Base-by-base conservation (phyloP, 2,888 invertebrate genomes). In the Stenichneumon culpator region DNA sequence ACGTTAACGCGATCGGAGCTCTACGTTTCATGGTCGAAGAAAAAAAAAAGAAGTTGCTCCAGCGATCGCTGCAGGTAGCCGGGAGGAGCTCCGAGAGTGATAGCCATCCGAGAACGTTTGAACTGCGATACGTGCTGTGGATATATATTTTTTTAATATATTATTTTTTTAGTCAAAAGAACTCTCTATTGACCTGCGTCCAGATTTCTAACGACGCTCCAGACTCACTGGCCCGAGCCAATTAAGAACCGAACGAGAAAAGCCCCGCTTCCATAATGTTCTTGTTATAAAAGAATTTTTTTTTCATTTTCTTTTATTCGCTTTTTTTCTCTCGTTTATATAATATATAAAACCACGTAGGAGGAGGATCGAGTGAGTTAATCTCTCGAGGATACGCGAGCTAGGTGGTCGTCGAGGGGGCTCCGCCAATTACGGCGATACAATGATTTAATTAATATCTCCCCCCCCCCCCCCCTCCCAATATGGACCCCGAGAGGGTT, bases 391-490 rank as follows among this genome's bases (percentile, higher is more conserved):
- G 39, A 39, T 11, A 39, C 54, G 54, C 74, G 47, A 44, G 44
- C 63, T 50, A 47, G 74, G 75, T 75, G 75, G 75, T 75, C 75
- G 50, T 65, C 65, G n/a, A 65, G 52, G 52, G 50, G 65, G 65
- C 6, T 65, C 36, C 44, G 65, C 75, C 75, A 75, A 75, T 75
- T 75, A 75, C 19, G 75, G 19, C 50, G 65, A 65, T 65, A 75
- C 75, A 75, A 75, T 75, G 65, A 65, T 75, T 74, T 16, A 65
- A 65, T 75, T 75, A 75, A 75, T 75, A 63, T 65, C 50, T 14
- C 14, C 11, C 9, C 11, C 39, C 39, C 7, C 9, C 39, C 39
- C 39, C 32, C 32, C 36, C 36, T 0, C 36, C 39, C 39, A 2
- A 9, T 39, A 39, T 11, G 39, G 39, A 9, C 39, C 39, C 0